Evolutionary conservation across 2,888 invertebrate genomes (phyloP).

Genomic region (Liodrosophila aerea): DNA sequence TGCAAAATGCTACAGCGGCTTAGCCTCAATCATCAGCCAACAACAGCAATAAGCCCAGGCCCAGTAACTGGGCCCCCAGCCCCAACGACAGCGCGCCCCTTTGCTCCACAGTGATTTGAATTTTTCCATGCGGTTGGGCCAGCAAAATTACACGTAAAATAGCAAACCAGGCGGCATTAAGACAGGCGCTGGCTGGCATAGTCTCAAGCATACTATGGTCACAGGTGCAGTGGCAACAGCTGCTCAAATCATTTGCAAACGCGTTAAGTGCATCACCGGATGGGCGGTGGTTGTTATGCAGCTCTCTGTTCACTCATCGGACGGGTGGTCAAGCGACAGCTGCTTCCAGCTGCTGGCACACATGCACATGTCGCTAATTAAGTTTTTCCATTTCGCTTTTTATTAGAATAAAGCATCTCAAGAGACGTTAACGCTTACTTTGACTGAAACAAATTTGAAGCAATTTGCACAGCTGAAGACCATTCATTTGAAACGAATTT

Average conservation of each 20-base stretch:
- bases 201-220: conserved; percentile 27
- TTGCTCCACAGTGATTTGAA: conserved; percentile 65
- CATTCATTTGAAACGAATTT: too few species aligned
- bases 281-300: conserved; percentile 52
- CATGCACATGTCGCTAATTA: conserved; percentile 44
- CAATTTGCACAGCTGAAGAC: conserved; percentile 13
- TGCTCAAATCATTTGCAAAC: conserved; percentile 72
- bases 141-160: conserved; percentile 52
- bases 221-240: conserved; percentile 62
- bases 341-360: conserved; percentile 12
- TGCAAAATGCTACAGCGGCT: conserved; percentile 72
- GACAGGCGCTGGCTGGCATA: conserved; percentile 19
- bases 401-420: conserved; percentile 22
- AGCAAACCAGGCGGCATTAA: conserved; percentile 53
- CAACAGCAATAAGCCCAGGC: conserved; percentile 6
- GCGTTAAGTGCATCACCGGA: conserved; percentile 73
- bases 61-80: conserved; percentile 19
- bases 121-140: conserved; percentile 62
- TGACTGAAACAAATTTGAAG: conserved; percentile 36
- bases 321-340: conserved; percentile 42
- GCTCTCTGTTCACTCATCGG: conserved; percentile 21
- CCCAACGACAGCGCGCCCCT: conserved; percentile 18
- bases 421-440: conserved; percentile 5
- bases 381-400: conserved; percentile 52
- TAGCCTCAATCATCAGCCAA: conserved; percentile 20